Evolutionary conservation across 2,888 invertebrate species (phyloP), one percentile per base, ranked within the genome.

Genomic region (Entomobrya proxima): DNA sequence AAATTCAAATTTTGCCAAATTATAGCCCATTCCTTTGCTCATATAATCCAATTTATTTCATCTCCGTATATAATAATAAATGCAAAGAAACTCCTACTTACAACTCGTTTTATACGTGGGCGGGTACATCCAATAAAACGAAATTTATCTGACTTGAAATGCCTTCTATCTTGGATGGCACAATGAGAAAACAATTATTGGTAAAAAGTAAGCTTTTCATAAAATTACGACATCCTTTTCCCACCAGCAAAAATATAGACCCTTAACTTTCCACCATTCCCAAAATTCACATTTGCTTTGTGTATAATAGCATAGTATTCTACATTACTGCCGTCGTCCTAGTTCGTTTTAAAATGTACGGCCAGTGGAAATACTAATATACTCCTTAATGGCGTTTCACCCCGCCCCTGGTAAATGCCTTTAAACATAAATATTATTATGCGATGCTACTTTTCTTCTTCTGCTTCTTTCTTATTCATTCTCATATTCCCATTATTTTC

Each of bases 351-450:
- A 21, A 67, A 67, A 21, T 40, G 27, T 35, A 67, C 21, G 18
- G 21, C 40, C 37, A 67, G 35, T 18, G 30, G 21, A 72, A 76
- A 52, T 55, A 37, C 55, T 78, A 61, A 64, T 44, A 35, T 7
- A 61, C 21, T 50, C 27, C 40, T 64, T 78, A 78, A 50, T 78
- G 64, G 47, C 32, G 50, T 64, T 78, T 78, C 18, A 64, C 30
- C 78, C 64, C 50, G 67, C 78, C 78, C 61, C 64, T 64, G 47
- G 64, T 78, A 78, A 78, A 78, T 78, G 40, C 67, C 64, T 47
- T 30, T 44, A 44, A 50, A 72, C 24, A 50, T 47, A 32, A 55
- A 58, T 76, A 55, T 52, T 35, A 32, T 30, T 52, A 75, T 75
- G 50, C n/a, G n/a, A n/a, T n/a, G n/a, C n/a, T 32, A 64, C 24